Base-by-base conservation (phyloP, 2,888 invertebrate species). In the Rhagonycha lutea region DNA sequence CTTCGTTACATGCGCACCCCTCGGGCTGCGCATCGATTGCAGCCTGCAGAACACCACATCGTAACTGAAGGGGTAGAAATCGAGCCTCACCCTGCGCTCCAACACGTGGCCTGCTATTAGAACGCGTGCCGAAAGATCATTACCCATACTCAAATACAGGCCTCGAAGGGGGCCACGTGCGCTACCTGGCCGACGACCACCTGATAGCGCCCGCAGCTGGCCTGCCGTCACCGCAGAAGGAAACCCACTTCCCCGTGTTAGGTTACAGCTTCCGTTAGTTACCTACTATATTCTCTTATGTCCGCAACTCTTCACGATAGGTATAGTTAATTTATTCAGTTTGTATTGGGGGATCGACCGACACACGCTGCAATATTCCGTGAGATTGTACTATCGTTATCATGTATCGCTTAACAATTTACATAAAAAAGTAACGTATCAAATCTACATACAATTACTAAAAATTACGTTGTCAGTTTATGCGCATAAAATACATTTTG, bases 1-100 rank as follows among this genome's bases (percentile, higher is more conserved):
- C 78, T 24, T 69, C 74, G 68, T 69, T 73, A 74, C 74, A 77
- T 79, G 79, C 79, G 80, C 80, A 76, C 79, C 80, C 80, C 76
- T 80, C 77, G 78, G 76, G 67, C 75, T 81, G 82, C 82, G 83
- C 84, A 82, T 82, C 82, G 82, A 81, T 81, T 82, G 81, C 79
- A 80, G 76, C 78, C 77, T 77, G 79, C 79, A 78, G 77, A 78
- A 77, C 75, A 71, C 74, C 61, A 71, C 72, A 68, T 75, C 75
- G 78, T 70, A 73, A 72, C 73, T 69, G 79, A 75, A 80, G 80
- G 81, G 80, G 80, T 78, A 73, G 72, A 68, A 77, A 80, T 76
- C 77, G 76, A 79, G 79, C 80, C 80, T 79, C 80, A 78, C 80
- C 79, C 80, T 77, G 78, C 81, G 78, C 77, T 79, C 78, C 82